Evolutionary conservation across 2,113 vertebrate species (phyloP).

Genomic region (Bagarius yarrelli): DNA sequence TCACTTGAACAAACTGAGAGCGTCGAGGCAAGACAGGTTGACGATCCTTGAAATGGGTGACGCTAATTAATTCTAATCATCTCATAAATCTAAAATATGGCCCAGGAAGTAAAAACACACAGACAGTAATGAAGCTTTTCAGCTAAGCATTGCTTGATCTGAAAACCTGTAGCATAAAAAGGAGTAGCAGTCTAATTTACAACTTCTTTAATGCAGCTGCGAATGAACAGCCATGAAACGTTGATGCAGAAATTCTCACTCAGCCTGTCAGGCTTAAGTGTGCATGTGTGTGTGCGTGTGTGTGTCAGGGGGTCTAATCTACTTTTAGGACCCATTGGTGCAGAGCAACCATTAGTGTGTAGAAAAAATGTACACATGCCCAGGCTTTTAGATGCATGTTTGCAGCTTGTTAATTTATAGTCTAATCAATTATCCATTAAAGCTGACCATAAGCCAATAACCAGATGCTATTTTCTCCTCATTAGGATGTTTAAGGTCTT

Average conservation of each 20-base stretch:
- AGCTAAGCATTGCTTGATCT: not conserved
- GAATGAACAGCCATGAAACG: slow-evolving; percentile 18
- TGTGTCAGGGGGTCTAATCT: not conserved
- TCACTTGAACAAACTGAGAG: not conserved
- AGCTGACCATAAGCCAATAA: slow-evolving; percentile 59
- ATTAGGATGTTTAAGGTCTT: slow-evolving; percentile 60
- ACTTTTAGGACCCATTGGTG: slow-evolving; percentile 3
- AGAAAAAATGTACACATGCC: slow-evolving; percentile 53
- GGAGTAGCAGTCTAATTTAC: slow-evolving; percentile 19
- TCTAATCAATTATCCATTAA: slow-evolving; percentile 72
- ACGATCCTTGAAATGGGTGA: slow-evolving; percentile 3
- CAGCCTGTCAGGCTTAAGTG: slow-evolving; percentile 21
- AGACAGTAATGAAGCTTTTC: not conserved
- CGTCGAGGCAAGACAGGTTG: not conserved
- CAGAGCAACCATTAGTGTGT: slow-evolving; percentile 13
- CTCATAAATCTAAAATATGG: not conserved
- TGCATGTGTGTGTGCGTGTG: not conserved
- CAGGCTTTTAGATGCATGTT: slow-evolving; percentile 65
- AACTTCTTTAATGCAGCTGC: slow-evolving; percentile 22
- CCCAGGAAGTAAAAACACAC: not conserved
- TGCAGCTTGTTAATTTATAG: slow-evolving; percentile 64
- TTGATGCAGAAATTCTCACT: slow-evolving; percentile 29
- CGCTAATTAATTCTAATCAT: slow-evolving; percentile 1
- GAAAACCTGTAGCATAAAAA: not conserved
- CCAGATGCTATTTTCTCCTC: slow-evolving; percentile 62